Conservation (phyloP, 2,797 vertebrate genomes). For the Rhinoraja longicauda region DNA sequence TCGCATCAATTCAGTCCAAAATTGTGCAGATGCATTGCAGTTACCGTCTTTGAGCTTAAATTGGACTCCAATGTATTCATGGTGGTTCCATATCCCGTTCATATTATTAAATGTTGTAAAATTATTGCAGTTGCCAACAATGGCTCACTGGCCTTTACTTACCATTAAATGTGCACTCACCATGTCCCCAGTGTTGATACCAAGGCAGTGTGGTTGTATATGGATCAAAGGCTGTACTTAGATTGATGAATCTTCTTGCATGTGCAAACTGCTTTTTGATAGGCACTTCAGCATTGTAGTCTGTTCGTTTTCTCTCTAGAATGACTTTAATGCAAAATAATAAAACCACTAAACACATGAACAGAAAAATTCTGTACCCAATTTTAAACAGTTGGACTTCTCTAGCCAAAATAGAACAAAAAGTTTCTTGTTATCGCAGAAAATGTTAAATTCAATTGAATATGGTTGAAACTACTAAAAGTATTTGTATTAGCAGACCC, state of each 20-base stretch:
- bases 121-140: conserved; percentile 41
- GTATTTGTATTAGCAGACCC: not conserved
- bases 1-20: no score
- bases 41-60: no score
- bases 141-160: not conserved
- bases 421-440: not conserved
- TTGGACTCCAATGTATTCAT: no score
- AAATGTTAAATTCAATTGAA: not conserved
- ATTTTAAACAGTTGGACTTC: conserved; percentile 26
- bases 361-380: conserved; percentile 18
- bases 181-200: conserved; percentile 41
- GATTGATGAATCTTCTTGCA: not conserved
- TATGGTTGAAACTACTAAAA: not conserved
- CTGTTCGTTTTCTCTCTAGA: conserved; percentile 31
- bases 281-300: not conserved
- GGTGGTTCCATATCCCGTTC: no score
- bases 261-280: conserved; percentile 37
- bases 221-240: conserved; percentile 39
- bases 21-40: no score
- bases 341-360: conserved; percentile 38
- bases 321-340: conserved; percentile 34
- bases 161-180: conserved; percentile 44
- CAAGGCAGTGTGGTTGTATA: conserved; percentile 35
- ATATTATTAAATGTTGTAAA: not conserved
- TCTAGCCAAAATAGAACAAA: not conserved